Evolutionary conservation across 53 echinoderm and acorn worm genomes (phyloP), one percentile per base, ranked within the genome.

Genomic region (Crossaster papposus): DNA sequence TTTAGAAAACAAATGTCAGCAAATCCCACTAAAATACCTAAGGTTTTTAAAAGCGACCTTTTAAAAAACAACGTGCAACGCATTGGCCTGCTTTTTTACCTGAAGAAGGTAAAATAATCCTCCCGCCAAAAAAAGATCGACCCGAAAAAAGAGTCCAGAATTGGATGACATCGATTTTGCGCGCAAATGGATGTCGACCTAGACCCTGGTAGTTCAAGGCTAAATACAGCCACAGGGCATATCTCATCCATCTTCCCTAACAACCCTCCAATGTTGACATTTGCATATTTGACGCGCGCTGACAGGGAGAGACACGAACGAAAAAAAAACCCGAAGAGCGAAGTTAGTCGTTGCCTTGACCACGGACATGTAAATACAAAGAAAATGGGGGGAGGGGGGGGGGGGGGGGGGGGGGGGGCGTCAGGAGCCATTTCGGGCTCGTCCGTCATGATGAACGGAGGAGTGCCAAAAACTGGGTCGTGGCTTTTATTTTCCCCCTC

Each of bases 121-220:
- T 62, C 81, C 83, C 83, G 83, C 65, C 70, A 26, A 34, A 44
- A 44, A 44, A 44, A 44, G 17, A 70, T 44, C 68, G 28, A 29
- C 26, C 34, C 75, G 15, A 4, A 18, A 4, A 36, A 74, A 36
- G 14, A n/a, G 26, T 3, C 35, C 65, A 65, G 68, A 83, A 68
- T 70, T 68, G 50, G 83, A 64, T 70, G 73, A 37, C 72, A 72
- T 82, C 36, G 68, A 72, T 72, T 84, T 84, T 72, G 84, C 84
- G 84, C 84, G 72, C 71, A 84, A 84, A 84, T 84, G 53, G 65
- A 82, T 81, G 71, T 72, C 84, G 84, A 84, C 84, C 84, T 84
- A 70, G 84, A 84, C 84, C 84, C 84, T 71, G 84, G 44, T 65
- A 51, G 84, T 84, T 84, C 84, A 84, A 84, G 84, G 84, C 84